phyloP scores from a whole-genome alignment of 1,140 invertebrate species.

The Leptoteleia sp. region DNA sequence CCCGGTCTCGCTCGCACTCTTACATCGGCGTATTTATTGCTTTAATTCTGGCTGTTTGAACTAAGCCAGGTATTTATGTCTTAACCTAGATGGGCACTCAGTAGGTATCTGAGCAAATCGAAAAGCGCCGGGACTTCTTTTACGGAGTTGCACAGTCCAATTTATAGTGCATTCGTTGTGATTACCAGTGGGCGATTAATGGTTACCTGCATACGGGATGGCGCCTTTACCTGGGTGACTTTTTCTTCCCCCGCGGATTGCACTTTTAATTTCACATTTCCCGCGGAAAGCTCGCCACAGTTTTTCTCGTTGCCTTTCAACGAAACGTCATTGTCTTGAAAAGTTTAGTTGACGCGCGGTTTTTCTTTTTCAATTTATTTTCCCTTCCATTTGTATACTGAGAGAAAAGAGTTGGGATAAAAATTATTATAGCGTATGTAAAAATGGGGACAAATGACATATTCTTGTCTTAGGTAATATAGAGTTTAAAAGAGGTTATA shows the following conservation, averaged over 20 bases:
- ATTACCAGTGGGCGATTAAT: slow-evolving; percentile 56
- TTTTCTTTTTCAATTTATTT: no score
- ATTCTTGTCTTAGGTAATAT: no score
- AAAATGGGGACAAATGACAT: no score
- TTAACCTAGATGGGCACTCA: slow-evolving; percentile 68
- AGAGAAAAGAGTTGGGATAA: no score
- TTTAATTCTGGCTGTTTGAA: slow-evolving; percentile 71
- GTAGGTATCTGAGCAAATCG: slow-evolving; percentile 65
- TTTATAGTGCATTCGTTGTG: slow-evolving; percentile 59
- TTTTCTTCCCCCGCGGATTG: no score
- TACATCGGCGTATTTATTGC: slow-evolving; percentile 71
- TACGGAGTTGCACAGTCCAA: slow-evolving; percentile 33
- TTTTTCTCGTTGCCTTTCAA: neutral
- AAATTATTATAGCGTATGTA: no score
- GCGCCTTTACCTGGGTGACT: no score
- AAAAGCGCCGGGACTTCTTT: slow-evolving; percentile 57
- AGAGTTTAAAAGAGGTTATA: no score
- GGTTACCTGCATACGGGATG: slow-evolving; percentile 27
- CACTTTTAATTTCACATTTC: slow-evolving; percentile 53
- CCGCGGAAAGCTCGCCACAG: slow-evolving; percentile 3
- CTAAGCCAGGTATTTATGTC: slow-evolving; percentile 73
- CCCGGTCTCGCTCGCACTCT: slow-evolving; percentile 42
- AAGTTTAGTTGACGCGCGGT: no score
- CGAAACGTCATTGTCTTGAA: no score
- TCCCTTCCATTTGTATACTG: no score